A percentile compares a stretch with the other conserved stretches of the same genome.
Conservation (phyloP, 2,113 vertebrate species). For the Marmota monax region DNA sequence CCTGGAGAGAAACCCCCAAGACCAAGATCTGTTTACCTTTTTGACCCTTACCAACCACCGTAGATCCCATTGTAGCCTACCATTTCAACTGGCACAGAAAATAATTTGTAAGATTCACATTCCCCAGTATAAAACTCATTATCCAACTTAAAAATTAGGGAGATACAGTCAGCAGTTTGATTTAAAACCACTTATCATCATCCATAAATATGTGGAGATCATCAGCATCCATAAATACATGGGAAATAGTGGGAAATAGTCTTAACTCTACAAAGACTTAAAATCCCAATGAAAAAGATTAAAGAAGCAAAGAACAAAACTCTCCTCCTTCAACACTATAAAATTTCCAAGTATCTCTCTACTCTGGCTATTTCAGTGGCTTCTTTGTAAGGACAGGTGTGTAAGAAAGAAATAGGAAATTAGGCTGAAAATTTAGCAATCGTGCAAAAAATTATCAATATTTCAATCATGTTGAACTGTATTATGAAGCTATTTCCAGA, state of each 20-base stretch:
- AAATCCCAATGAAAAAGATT: neutral
- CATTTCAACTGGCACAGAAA: neutral
- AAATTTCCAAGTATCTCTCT: slow-evolving; percentile 25
- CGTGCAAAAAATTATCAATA: slow-evolving; percentile 74
- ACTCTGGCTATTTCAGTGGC: neutral
- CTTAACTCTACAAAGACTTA: neutral
- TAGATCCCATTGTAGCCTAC: neutral
- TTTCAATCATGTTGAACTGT: slow-evolving; percentile 64
- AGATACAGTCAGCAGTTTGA: neutral
- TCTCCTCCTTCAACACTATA: slow-evolving; percentile 32
- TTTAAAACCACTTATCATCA: slow-evolving; percentile 14
- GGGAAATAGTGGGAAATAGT: neutral
- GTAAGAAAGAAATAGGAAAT: neutral
- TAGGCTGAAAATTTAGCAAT: slow-evolving; percentile 60
- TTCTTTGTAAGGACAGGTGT: neutral
- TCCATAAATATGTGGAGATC: neutral
- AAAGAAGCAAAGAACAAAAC: slow-evolving; percentile 43
- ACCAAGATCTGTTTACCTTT: neutral
- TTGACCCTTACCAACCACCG: neutral
- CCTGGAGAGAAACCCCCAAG: neutral
- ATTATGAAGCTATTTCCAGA: slow-evolving; percentile 75
- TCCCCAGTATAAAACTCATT: neutral
- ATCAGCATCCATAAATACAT: neutral
- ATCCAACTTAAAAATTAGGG: neutral
- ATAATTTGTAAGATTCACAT: neutral